A percentile compares a stretch with the other conserved stretches of the same genome.
Conservation (phyloP, 2,113 vertebrate genomes). For the Eulemur rufifrons region DNA sequence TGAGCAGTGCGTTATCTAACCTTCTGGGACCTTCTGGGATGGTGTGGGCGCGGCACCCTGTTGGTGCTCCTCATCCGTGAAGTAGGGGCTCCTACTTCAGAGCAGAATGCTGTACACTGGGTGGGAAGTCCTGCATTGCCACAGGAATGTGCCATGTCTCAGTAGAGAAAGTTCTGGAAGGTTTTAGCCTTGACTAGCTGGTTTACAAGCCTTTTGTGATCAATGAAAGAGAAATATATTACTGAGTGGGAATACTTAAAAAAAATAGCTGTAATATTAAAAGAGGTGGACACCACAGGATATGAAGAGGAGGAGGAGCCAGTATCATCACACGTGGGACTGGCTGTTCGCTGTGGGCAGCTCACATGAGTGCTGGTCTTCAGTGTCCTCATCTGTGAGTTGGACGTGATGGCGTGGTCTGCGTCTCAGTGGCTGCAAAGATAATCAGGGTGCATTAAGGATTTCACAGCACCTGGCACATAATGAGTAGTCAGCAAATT, state of each 20-base stretch:
- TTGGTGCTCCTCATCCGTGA: background rate
- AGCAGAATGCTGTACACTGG: fast-evolving
- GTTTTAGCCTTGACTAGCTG: background rate
- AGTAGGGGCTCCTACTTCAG: background rate
- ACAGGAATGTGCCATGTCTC: background rate
- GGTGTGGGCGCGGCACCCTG: background rate
- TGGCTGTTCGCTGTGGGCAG: background rate
- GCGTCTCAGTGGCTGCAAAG: background rate
- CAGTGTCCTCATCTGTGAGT: background rate
- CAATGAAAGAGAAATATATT: background rate
- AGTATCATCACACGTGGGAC: too few relatives aligned
- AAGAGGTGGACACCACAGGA: background rate
- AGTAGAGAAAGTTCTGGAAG: background rate
- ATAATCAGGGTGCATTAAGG: background rate
- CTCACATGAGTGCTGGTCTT: background rate
- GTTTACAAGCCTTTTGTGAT: background rate
- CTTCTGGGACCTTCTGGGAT: too few relatives aligned
- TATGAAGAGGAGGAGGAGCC: background rate
- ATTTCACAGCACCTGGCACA: background rate
- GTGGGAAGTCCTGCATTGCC: background rate
- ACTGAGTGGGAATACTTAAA: background rate
- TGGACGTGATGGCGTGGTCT: too few relatives aligned
- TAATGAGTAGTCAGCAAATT: background rate
- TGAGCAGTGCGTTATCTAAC: background rate
- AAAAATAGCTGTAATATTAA: background rate